Conservation (phyloP, 2,113 vertebrate species). For the Ictidomys tridecemlineatus region DNA sequence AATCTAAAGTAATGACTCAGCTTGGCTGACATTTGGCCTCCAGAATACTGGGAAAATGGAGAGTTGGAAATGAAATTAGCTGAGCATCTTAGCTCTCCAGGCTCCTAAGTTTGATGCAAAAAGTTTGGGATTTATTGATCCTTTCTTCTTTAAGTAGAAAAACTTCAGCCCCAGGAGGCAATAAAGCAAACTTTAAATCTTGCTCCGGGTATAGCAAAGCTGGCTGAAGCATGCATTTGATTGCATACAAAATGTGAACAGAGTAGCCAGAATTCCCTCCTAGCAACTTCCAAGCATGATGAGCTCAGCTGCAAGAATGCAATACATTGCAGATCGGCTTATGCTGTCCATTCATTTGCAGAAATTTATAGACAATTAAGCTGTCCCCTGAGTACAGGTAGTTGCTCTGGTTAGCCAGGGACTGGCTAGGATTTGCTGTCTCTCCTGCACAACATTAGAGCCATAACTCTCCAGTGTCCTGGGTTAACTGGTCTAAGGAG, state of each 20-base stretch:
- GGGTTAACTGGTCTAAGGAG: not conserved
- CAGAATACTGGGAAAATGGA: not conserved
- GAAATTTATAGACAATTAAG: not conserved
- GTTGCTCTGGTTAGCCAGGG: not conserved
- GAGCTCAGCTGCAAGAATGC: not conserved
- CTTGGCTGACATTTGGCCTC: not conserved
- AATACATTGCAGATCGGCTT: slow-evolving; percentile 19
- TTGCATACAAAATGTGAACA: not conserved
- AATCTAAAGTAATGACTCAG: not conserved
- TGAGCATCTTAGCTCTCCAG: not conserved
- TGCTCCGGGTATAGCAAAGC: not conserved
- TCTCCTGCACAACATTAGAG: not conserved
- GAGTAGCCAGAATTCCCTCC: not conserved
- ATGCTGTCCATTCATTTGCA: not conserved
- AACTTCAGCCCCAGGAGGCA: slow-evolving; percentile 34
- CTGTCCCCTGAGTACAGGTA: not conserved
- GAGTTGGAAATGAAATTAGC: not conserved
- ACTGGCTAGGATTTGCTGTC: not conserved
- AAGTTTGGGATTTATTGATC: not conserved
- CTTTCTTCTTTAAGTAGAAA: slow-evolving; percentile 22
- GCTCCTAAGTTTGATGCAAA: not conserved
- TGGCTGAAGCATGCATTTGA: not conserved
- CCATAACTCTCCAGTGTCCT: not conserved
- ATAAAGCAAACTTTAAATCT: slow-evolving; percentile 29
- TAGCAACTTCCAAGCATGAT: not conserved